Evolutionary conservation across 2,113 vertebrate genomes (phyloP), one percentile per base, ranked within the genome.

Genomic region (Cathartes aura): DNA sequence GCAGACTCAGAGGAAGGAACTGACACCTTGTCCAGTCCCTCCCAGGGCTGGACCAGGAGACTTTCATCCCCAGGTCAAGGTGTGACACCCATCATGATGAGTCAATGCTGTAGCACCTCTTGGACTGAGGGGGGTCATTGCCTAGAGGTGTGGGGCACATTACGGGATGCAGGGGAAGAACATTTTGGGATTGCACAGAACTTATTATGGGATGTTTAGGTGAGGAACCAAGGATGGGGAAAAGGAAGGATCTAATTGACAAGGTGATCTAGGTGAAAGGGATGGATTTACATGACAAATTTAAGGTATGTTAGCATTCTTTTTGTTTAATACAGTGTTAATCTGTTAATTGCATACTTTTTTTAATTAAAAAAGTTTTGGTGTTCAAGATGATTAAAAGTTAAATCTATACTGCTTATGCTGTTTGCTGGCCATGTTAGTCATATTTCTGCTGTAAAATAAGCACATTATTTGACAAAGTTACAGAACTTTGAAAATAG

Each of bases 241-340:
- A 62, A 84, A 80, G 11, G 38, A 74, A 80, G 32, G 32, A 23
- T 68, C 29, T 48, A 56, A 13, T 2, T 59, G 13, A 52, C 43
- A 52, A 50, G 34, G 6, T 47, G 34, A 40, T 70, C 11, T 63
- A 42, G 17, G 21, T 59, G 45, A 52, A 70, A 81, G 22, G 27
- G n/a, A 53, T 2, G 1, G 17, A 38, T 40, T 11, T 70, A 48
- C 2, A 1, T 14, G 12, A 47, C 9, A 59, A 66, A 32, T 6
- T 43, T 67, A 38, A 30, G 34, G 29, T 58, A 32, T 30, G 29
- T 32, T 59, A 64, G 5, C 30, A 45, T 71, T 60, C 4, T 29
- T 93, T 75, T 58, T 36, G 22, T 71, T 71, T 67, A 60, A 60
- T 52, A 20, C 3, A 50, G 13, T 80, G 36, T 34, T 60, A 40